Evolutionary conservation across 2,888 invertebrate species (phyloP).

Genomic region (Stomorhina lunata): DNA sequence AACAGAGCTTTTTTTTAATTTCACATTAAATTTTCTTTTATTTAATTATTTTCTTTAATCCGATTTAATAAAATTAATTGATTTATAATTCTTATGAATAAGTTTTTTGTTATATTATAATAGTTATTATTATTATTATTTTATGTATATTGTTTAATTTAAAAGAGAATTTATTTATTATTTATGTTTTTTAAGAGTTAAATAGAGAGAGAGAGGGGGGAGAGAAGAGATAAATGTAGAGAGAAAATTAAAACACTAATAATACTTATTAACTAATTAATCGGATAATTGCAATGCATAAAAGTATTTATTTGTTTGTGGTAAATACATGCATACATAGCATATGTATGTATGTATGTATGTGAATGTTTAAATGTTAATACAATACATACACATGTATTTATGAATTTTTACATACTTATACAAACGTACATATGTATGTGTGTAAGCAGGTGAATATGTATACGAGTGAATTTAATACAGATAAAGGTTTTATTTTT

Average conservation of each 20-base stretch:
- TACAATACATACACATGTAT: neutral
- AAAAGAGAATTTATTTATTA: slow-evolving; percentile 25
- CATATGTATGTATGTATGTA: neutral
- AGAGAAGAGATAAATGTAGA: neutral
- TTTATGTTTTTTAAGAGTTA: neutral
- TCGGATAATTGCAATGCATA: slow-evolving; percentile 53
- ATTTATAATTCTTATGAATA: slow-evolving; percentile 62
- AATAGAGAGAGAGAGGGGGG: neutral
- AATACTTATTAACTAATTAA: slow-evolving; percentile 63
- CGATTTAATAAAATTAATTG: slow-evolving; percentile 65
- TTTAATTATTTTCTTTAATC: slow-evolving; percentile 48
- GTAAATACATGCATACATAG: neutral
- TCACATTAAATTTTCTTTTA: slow-evolving; percentile 60
- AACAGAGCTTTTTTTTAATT: slow-evolving; percentile 33
- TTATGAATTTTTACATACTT: neutral
- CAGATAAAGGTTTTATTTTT: slow-evolving; percentile 20
- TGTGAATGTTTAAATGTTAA: too few species aligned
- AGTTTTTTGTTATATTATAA: slow-evolving; percentile 36
- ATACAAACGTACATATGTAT: neutral
- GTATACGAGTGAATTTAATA: slow-evolving; percentile 7
- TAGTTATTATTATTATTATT: slow-evolving; percentile 16
- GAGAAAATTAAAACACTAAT: slow-evolving; percentile 45
- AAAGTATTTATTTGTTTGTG: slow-evolving; percentile 7
- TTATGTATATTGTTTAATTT: slow-evolving; percentile 24
- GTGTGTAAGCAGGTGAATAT: neutral